A percentile compares a stretch with the other conserved stretches of the same genome.
Conservation (phyloP, 1,140 invertebrate genomes). For the Bombus haemorrhoidalis region DNA sequence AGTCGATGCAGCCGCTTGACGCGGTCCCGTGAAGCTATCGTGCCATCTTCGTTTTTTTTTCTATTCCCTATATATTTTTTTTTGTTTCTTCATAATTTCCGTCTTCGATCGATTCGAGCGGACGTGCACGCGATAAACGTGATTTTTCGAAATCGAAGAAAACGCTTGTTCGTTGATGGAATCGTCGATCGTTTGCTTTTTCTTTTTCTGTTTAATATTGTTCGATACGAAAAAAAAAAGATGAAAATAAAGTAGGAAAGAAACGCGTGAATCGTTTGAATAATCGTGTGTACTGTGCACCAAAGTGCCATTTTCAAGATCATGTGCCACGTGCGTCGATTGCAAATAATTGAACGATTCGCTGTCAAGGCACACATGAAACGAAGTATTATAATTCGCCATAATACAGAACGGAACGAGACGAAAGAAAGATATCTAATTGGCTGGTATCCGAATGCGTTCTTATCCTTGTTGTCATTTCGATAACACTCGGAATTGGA, state of each 20-base stretch:
- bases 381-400: conserved; percentile 52
- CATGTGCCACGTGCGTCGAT: background rate
- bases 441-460: background rate
- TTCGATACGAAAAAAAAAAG: background rate
- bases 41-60: conserved; percentile 73
- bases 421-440: conserved; percentile 36
- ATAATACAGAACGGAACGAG: background rate
- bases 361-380: conserved; percentile 40
- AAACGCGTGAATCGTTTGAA: background rate
- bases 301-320: conserved; percentile 71
- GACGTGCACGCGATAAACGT: background rate
- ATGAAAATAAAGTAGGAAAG: background rate
- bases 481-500: background rate
- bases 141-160: background rate
- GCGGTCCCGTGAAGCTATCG: conserved; percentile 79
- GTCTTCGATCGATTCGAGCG: conserved; percentile 18
- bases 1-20: conserved; percentile 61
- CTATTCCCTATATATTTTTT: background rate
- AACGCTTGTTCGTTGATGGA: background rate
- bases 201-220: too few species aligned
- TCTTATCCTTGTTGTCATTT: conserved; percentile 39
- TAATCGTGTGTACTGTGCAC: conserved; percentile 51
- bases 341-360: conserved; percentile 54
- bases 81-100: background rate
- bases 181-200: background rate